Conservation (phyloP, 2,797 vertebrate genomes). For the Macroramphosus scolopax region DNA sequence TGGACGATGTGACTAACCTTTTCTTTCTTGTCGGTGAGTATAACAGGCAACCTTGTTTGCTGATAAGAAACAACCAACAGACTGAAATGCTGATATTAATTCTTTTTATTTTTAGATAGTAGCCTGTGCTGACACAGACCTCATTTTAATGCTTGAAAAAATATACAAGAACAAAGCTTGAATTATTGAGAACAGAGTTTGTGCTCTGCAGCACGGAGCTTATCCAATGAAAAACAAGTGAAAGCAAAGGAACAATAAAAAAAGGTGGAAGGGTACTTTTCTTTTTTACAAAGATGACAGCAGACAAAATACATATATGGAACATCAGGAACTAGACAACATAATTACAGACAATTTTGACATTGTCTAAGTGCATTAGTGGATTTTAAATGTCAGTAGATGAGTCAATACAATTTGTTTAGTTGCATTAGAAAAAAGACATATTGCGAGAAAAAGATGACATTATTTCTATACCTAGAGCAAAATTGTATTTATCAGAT, state of each 20-base stretch:
- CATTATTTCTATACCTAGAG: no score
- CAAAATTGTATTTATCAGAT: not conserved
- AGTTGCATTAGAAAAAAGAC: constrained; percentile 17
- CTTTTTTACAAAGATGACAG: constrained; percentile 72
- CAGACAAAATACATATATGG: constrained; percentile 52
- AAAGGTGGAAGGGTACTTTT: constrained; percentile 48
- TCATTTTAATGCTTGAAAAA: constrained; percentile 42
- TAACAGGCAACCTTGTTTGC: no score
- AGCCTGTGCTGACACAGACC: constrained; percentile 18
- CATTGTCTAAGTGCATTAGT: constrained; percentile 48
- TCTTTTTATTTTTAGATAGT: constrained; percentile 53
- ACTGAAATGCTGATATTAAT: no score
- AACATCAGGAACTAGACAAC: constrained; percentile 31
- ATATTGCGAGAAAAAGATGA: constrained; percentile 12
- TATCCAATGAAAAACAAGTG: constrained; percentile 44
- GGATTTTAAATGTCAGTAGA: constrained; percentile 26
- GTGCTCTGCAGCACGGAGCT: constrained; percentile 25
- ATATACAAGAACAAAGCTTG: constrained; percentile 46
- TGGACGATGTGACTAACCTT: no score
- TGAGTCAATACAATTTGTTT: constrained; percentile 9
- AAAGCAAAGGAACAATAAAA: constrained; percentile 60
- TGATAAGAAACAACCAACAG: no score
- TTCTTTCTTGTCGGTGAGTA: no score
- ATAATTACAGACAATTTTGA: constrained; percentile 46
- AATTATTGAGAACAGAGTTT: constrained; percentile 34